Conservation (phyloP, 2,797 vertebrate species). For the Australoheros facetus region DNA sequence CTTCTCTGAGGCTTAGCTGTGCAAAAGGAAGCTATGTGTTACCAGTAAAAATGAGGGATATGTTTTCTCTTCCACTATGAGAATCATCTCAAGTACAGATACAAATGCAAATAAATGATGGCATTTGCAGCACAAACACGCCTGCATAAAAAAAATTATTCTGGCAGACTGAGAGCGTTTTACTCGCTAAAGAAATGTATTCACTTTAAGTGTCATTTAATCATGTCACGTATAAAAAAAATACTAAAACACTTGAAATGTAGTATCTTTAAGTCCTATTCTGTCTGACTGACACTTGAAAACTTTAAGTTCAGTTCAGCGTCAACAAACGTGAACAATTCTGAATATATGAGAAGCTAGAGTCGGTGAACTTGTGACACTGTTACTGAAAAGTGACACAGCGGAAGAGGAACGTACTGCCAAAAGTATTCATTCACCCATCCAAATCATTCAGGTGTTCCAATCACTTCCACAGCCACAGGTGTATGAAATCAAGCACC, state of each 20-base stretch:
- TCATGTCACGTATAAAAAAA: too few species aligned
- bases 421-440: too few species aligned
- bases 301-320: neutral
- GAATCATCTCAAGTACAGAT: neutral
- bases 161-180: neutral
- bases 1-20: constrained; percentile 1
- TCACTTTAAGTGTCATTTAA: neutral
- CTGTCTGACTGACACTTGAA: neutral
- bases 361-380: neutral
- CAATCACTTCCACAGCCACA: too few species aligned
- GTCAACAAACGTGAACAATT: neutral
- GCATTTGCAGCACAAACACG: neutral
- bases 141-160: neutral
- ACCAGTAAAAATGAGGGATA: neutral
- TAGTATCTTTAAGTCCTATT: neutral
- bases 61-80: neutral
- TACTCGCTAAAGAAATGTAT: neutral
- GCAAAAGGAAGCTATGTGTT: neutral
- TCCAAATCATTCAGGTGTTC: too few species aligned
- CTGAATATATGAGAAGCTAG: neutral
- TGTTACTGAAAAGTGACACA: neutral
- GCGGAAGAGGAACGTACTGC: neutral
- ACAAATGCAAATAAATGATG: neutral
- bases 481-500: too few species aligned
- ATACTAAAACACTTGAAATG: neutral